A percentile compares a stretch with the other conserved stretches of the same genome.
phyloP scores from a whole-genome alignment of 2,113 vertebrate genomes.

The Nycticebus coucang region DNA sequence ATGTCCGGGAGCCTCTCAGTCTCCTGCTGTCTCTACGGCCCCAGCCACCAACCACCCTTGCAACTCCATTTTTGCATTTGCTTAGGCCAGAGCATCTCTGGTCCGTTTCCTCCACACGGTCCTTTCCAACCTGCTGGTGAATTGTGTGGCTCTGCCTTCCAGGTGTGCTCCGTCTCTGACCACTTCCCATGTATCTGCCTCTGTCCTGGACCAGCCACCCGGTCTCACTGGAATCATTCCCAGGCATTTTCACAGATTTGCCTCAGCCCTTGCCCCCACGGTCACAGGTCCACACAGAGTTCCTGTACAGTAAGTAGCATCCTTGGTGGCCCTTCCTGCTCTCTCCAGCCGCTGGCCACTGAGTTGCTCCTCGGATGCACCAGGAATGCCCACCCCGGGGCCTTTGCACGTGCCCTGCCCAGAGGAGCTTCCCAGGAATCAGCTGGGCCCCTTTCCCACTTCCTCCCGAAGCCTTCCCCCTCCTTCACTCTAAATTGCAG shows the following conservation, averaged over 20 bases:
- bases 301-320: background rate
- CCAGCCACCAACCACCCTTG: rapidly evolving
- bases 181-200: background rate
- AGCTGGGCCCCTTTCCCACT: background rate
- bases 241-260: background rate
- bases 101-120: background rate
- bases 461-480: background rate
- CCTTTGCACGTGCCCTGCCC: background rate
- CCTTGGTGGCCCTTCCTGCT: background rate
- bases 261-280: background rate
- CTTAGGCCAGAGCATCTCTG: background rate
- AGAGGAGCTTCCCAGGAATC: background rate
- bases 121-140: too few species aligned
- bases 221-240: background rate
- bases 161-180: background rate
- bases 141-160: background rate
- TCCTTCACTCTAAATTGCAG: background rate
- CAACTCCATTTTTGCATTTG: background rate
- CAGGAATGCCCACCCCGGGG: background rate
- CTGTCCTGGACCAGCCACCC: background rate
- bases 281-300: background rate
- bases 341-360: background rate
- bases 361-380: background rate
- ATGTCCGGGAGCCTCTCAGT: background rate
- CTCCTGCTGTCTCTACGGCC: background rate